Evolutionary conservation across 2,113 vertebrate species (phyloP), one percentile per base, ranked within the genome.

Genomic region (Notothenia coriiceps): DNA sequence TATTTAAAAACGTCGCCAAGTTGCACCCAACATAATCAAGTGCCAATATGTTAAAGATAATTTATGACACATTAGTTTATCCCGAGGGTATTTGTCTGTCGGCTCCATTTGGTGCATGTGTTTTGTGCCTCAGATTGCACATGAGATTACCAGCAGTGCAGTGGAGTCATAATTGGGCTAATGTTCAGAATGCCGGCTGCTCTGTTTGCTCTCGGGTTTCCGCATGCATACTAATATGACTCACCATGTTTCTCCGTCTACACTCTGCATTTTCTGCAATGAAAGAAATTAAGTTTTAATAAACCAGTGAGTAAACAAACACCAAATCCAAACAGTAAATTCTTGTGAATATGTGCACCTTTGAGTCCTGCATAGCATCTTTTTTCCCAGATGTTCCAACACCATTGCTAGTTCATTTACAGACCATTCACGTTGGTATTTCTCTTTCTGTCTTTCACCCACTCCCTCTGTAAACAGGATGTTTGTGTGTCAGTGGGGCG

Each of bases 401-500:
- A 40, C 35, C 11, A 47, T 14, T 55, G 64, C 66, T 5, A 20
- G 29, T 70, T 64, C 68, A 43, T 62, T 72, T 60, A 61, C 25
- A 22, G 54, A 43, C 17, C 3, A 72, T 56, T 79, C 57, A 11
- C 22, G 14, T 20, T 63, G 60, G 52, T 71, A n/a, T 77, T 50
- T 50, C 56, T 62, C 62, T 59, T 20, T 79, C 54, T 72, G 14
- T 57, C 59, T 74, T 55, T 79, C 74, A 74, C 82, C 65, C 70
- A 46, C 85, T 82, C 83, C 70, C 87, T 77, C 79, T 84, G 75
- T 88, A 92, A 93, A 95, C 95, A 95, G 95, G 94, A 95, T 94
- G 95, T 95, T 93, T 92, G 91, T 88, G 89, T 91, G 89, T 91
- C 89, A 87, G 82, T 6, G 79, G 89, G 80, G 79, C 76, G 10